phyloP scores from a whole-genome alignment of 2,888 invertebrate genomes.

The Apoderus coryli region DNA sequence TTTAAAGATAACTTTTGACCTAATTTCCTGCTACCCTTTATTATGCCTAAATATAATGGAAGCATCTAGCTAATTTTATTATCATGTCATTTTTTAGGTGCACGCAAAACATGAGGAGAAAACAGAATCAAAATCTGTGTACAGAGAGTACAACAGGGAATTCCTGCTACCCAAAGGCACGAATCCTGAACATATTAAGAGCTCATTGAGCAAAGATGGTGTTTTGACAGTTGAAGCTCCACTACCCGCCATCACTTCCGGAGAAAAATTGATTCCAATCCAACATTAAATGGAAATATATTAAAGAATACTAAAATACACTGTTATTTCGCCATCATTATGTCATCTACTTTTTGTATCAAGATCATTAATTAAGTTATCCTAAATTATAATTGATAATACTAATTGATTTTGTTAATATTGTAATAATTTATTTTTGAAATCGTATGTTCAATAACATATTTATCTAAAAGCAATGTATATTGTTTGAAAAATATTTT shows the following conservation, averaged over 20 bases:
- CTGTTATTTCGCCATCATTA: no score
- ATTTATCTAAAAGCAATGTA: no score
- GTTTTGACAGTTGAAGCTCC: conserved; percentile 95
- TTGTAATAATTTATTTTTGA: no score
- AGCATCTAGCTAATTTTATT: no score
- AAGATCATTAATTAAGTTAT: background rate
- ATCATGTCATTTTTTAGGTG: conserved; percentile 73
- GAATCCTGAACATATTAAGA: conserved; percentile 90
- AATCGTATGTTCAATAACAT: no score
- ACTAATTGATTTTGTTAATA: no score
- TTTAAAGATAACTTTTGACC: no score
- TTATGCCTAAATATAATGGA: no score
- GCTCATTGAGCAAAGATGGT: conserved; percentile 91
- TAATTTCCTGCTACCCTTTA: no score
- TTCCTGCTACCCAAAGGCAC: conserved; percentile 94
- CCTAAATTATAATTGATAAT: background rate
- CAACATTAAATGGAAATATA: conserved; percentile 37
- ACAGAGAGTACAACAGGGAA: conserved; percentile 96
- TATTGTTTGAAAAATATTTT: no score
- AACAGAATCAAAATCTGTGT: conserved; percentile 89
- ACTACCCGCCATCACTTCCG: conserved; percentile 69
- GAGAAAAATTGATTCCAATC: conserved; percentile 73
- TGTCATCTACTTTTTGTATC: no score
- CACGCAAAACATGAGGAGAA: conserved; percentile 98
- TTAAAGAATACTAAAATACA: no score